A percentile compares a stretch with the other conserved stretches of the same genome.
Conservation (phyloP, 2,797 vertebrate species). For the Nasua narica region DNA sequence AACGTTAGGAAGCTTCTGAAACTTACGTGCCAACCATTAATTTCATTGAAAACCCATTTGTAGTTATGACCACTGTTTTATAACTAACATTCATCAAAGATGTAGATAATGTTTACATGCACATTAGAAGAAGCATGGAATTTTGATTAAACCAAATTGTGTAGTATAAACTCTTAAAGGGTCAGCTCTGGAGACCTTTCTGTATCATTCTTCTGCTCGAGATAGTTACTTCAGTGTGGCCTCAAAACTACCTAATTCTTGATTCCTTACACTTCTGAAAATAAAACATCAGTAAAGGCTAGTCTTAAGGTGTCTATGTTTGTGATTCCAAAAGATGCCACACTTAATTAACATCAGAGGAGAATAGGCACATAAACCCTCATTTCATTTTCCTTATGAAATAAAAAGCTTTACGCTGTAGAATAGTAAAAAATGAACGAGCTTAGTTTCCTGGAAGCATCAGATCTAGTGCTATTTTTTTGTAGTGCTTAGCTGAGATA, state of each 20-base stretch:
- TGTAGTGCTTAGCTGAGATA: background rate
- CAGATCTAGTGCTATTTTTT: background rate
- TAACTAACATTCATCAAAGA: background rate
- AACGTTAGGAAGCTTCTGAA: constrained; percentile 1
- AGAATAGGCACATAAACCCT: background rate
- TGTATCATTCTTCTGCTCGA: background rate
- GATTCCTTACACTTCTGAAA: background rate
- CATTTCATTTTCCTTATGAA: background rate
- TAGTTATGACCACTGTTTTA: background rate
- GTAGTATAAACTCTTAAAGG: background rate
- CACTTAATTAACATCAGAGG: background rate
- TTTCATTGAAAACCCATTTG: background rate
- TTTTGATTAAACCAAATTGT: background rate
- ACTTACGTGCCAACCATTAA: background rate
- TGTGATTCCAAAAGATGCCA: background rate
- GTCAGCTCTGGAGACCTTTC: background rate
- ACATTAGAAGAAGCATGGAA: background rate
- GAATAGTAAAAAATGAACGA: background rate
- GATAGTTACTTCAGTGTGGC: background rate
- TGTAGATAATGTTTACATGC: background rate
- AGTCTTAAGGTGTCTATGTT: background rate
- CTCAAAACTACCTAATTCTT: background rate
- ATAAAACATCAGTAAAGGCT: background rate
- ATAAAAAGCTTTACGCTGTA: background rate
- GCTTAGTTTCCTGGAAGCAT: background rate